phyloP scores from a whole-genome alignment of 2,113 vertebrate genomes.

The Mystacornis crossleyi region DNA sequence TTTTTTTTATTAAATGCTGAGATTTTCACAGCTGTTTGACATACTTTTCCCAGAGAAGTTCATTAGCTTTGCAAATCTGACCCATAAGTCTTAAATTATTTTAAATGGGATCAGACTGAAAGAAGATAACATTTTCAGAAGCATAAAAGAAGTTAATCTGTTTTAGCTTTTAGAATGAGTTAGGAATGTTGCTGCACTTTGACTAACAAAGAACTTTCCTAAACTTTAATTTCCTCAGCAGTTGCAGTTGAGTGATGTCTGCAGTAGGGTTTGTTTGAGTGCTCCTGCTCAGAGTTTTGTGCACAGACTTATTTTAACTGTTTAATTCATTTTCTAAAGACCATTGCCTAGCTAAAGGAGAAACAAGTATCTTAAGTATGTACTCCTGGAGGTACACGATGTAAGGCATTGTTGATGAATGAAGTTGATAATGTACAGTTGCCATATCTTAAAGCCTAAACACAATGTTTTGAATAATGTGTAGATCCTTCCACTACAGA shows the following conservation, averaged over 20 bases:
- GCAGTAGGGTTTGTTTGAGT: neutral
- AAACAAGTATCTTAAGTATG: rapidly evolving
- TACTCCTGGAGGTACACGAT: neutral
- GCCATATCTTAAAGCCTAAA: neutral
- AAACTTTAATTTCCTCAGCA: neutral
- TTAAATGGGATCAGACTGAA: neutral
- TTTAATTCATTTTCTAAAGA: neutral
- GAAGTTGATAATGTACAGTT: neutral
- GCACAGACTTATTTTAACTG: neutral
- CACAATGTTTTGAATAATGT: neutral
- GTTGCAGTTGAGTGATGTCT: neutral
- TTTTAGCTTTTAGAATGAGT: neutral
- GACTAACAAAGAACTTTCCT: neutral
- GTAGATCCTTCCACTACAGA: neutral
- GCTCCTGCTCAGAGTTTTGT: neutral
- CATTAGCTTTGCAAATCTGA: neutral
- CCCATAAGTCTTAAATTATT: neutral
- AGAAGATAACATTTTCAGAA: neutral
- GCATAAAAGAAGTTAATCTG: neutral
- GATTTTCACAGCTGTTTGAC: neutral
- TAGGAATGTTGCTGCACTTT: neutral
- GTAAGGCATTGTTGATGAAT: neutral
- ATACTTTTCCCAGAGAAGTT: neutral
- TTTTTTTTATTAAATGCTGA: neutral
- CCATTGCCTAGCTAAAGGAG: neutral